A percentile compares a stretch with the other conserved stretches of the same genome.
These are phyloP conservation scores for Brenthis ino DNA, from an alignment of 2,888 invertebrate species.

Conservation along the genomic window DNA sequence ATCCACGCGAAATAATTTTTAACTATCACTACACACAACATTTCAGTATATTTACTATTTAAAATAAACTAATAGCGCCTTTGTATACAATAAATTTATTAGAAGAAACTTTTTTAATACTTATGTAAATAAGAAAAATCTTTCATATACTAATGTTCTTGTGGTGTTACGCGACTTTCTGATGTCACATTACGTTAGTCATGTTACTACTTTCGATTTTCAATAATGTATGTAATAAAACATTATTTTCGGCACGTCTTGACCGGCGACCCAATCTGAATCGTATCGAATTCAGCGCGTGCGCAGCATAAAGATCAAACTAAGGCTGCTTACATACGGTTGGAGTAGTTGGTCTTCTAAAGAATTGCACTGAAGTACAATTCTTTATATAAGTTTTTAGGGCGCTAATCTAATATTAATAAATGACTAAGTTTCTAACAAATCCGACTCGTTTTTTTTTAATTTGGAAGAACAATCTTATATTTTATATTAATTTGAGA, in stretches of 20 bases:
- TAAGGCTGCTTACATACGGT: conserved; percentile 9
- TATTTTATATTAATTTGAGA: too few species aligned
- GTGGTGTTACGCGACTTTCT: conserved; percentile 1
- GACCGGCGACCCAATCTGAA: conserved; percentile 46
- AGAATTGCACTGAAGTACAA: neutral
- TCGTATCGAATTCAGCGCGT: conserved; percentile 44
- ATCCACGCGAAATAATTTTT: too few species aligned
- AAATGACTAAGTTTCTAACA: too few species aligned
- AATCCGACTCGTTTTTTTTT: too few species aligned
- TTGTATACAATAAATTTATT: too few species aligned
- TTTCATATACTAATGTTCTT: neutral
- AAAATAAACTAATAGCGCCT: too few species aligned
- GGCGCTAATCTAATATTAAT: too few species aligned
- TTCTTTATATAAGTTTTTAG: neutral
- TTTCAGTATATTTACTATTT: too few species aligned
- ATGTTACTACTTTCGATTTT: conserved; percentile 44
- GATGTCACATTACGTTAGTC: conserved; percentile 10
- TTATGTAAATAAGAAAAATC: too few species aligned
- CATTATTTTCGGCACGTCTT: conserved; percentile 42
- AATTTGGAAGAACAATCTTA: too few species aligned
- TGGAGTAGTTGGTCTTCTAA: neutral
- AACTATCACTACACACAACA: too few species aligned
- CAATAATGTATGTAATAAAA: conserved; percentile 38
- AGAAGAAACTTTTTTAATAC: too few species aligned
- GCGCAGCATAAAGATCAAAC: conserved; percentile 54